Conservation (phyloP, 1,140 invertebrate genomes). For the Listronotus oregonensis region DNA sequence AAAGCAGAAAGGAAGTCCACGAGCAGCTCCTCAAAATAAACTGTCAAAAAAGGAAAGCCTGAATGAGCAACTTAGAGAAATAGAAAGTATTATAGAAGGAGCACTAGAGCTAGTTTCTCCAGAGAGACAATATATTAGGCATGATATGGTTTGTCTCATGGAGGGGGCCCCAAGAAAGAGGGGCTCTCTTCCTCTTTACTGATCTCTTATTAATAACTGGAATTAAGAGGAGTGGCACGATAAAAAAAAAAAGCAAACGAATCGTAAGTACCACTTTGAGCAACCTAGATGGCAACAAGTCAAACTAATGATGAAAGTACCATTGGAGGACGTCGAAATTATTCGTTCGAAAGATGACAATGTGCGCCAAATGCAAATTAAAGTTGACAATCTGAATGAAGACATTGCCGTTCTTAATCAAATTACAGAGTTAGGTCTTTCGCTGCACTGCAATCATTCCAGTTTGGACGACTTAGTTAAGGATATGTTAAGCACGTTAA, state of each 20-base stretch:
- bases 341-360: conserved; percentile 88
- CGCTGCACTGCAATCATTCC: conserved; percentile 75
- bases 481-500: conserved; percentile 74
- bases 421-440: conserved; percentile 78
- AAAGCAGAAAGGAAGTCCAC: conserved; percentile 88
- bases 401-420: conserved; percentile 82
- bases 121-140: conserved; percentile 77
- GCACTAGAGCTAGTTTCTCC: conserved; percentile 70
- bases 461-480: conserved; percentile 83
- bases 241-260: conserved; percentile 71
- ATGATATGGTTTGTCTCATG: conserved; percentile 84
- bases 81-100: conserved; percentile 81
- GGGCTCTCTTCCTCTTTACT: conserved; percentile 92
- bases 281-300: conserved; percentile 90
- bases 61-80: conserved; percentile 82
- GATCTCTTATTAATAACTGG: conserved; percentile 92
- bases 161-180: conserved; percentile 88
- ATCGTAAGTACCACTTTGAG: conserved; percentile 71
- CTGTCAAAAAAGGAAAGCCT: conserved; percentile 79
- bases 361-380: conserved; percentile 74
- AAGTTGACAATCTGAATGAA: conserved; percentile 82
- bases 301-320: conserved; percentile 89
- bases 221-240: conserved; percentile 87
- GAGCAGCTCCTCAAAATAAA: conserved; percentile 92
- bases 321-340: conserved; percentile 89